Evolutionary conservation across 1,140 invertebrate genomes (phyloP), one percentile per base, ranked within the genome.

Genomic region (Acromyrmex heyeri): DNA sequence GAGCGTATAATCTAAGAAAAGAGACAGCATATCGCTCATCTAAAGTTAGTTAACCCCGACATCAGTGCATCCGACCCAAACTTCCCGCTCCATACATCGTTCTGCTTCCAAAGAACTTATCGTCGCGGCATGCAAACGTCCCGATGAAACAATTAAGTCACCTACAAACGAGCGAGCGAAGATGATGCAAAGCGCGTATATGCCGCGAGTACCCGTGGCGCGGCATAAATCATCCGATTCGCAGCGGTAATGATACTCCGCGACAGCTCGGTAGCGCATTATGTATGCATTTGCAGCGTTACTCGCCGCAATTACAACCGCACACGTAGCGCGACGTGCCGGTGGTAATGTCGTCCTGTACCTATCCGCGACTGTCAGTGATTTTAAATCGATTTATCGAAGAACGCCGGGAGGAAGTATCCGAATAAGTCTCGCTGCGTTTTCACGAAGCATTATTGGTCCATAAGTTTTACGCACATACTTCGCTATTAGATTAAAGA

Each of bases 331-430:
- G 57, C 44, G 55, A 50, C 48, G 50, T 18, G 27, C 2, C 69
- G 67, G 83, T 48, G 27, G 76, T 50, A 57, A 27, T 27, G 55
- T 77, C 27, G 8, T 3, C 61, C 59, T 30, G 65, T 24, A 61
- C 77, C 50, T 38, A n/a, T n/a, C 18, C 67, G 55, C 72, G 73
- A 21, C 14, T 8, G 53, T n/a, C 75, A 55, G 77, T 78, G 89
- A 90, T 90, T 90, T 88, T 88, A 90, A 90, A 90, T 90, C 89
- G 89, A 90, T 90, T 90, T 88, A 88, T 90, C 89, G 61, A 73
- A 27, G 70, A 65, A 87, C 79, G 89, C 75, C 69, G 57, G 48
- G 30, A 59, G 55, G 76, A 50, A 61, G 30, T 18, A 69, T 12
- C 55, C 48, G 48, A 16, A 57, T n/a, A 44, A 55, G 16, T 53